phyloP scores from a whole-genome alignment of 1,140 invertebrate genomes.

The Cheumatopsyche charites region DNA sequence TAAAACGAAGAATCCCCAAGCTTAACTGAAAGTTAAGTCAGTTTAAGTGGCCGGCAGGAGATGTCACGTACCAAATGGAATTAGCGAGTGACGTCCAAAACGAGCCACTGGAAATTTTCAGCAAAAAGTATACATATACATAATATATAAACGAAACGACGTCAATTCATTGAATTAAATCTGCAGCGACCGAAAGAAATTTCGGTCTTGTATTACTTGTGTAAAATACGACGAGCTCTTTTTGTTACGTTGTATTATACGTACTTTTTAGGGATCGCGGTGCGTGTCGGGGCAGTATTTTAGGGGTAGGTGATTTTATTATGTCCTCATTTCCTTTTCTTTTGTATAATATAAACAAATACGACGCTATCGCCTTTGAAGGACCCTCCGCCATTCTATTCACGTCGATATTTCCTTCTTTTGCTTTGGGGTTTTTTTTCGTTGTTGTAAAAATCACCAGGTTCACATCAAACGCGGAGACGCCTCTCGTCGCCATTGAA shows the following conservation, averaged over 20 bases:
- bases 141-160: neutral
- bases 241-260: neutral
- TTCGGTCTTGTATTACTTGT: too few relatives aligned
- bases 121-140: constrained; percentile 9
- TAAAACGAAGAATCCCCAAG: neutral
- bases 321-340: constrained; percentile 17
- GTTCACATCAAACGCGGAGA: constrained; percentile 11
- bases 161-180: constrained; percentile 1
- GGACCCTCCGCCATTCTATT: neutral
- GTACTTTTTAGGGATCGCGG: neutral
- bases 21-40: constrained; percentile 27
- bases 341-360: constrained; percentile 17
- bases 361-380: neutral
- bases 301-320: constrained; percentile 19
- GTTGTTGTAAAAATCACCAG: constrained; percentile 23
- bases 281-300: neutral
- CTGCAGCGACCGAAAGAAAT: too few relatives aligned
- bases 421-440: neutral
- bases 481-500: constrained; percentile 23
- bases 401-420: constrained; percentile 7
- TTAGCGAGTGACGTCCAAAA: constrained; percentile 26
- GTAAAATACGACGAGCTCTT: neutral
- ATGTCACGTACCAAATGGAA: constrained; percentile 34
- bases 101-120: constrained; percentile 21
- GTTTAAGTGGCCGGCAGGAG: constrained; percentile 29